Conservation (phyloP, 2,113 vertebrate species). For the Nesospiza acunhae region DNA sequence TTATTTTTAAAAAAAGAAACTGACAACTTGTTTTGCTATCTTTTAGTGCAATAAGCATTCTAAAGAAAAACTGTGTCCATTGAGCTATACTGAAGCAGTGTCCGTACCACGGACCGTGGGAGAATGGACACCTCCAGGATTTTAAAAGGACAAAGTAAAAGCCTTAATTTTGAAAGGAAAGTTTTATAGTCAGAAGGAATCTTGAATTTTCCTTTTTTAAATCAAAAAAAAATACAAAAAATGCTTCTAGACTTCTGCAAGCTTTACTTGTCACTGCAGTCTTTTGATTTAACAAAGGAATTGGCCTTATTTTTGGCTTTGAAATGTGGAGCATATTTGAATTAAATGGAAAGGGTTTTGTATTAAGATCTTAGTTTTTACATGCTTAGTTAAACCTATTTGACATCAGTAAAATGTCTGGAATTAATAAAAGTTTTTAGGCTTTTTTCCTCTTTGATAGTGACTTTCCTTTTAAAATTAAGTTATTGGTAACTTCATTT, state of each 20-base stretch:
- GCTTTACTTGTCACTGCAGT: constrained; percentile 56
- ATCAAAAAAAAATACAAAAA: constrained; percentile 55
- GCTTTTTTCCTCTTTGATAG: constrained; percentile 67
- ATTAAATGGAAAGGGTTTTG: constrained; percentile 50
- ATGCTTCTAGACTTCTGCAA: constrained; percentile 48
- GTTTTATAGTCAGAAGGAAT: constrained; percentile 68
- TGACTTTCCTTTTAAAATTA: constrained; percentile 82
- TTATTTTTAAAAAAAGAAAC: constrained; percentile 72
- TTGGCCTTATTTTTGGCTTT: constrained; percentile 41
- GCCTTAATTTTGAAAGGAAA: constrained; percentile 82
- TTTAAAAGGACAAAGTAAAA: constrained; percentile 74
- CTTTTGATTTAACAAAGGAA: constrained; percentile 70
- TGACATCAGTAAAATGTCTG: constrained; percentile 57
- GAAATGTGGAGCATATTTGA: constrained; percentile 52
- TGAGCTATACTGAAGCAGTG: constrained; percentile 64
- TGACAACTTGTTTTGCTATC: constrained; percentile 80
- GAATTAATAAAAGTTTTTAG: constrained; percentile 36
- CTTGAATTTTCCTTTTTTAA: constrained; percentile 67
- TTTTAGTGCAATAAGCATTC: constrained; percentile 94
- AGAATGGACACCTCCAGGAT: constrained; percentile 66
- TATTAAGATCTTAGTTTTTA: constrained; percentile 49
- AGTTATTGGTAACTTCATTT: constrained; percentile 69
- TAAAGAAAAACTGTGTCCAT: constrained; percentile 76
- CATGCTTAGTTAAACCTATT: constrained; percentile 52
- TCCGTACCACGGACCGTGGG: constrained; percentile 56